A percentile compares a stretch with the other conserved stretches of the same genome.
Conservation (phyloP, 2,113 vertebrate species). For the Otocyon megalotis region DNA sequence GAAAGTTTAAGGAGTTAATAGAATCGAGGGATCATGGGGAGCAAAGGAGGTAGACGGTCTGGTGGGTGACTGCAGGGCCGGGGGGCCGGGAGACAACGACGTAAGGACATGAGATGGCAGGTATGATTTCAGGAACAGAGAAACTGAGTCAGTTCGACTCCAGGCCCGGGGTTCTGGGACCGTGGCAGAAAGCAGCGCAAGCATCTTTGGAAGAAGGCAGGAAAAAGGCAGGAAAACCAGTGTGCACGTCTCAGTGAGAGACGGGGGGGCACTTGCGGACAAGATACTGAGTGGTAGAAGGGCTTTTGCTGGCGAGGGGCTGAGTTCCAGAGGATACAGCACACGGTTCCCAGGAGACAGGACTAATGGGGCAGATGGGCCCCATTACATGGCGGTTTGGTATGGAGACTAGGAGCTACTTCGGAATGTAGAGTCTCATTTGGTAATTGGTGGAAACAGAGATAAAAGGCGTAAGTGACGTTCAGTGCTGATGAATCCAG, state of each 20-base stretch:
- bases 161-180: background rate
- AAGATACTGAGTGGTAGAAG: background rate
- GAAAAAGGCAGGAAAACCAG: background rate
- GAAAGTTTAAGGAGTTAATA: background rate
- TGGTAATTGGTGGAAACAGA: background rate
- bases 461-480: background rate
- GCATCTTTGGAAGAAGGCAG: background rate
- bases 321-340: background rate
- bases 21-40: background rate
- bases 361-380: background rate
- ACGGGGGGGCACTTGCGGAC: background rate
- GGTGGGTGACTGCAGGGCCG: background rate
- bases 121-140: background rate
- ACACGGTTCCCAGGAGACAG: background rate
- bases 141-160: background rate
- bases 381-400: background rate
- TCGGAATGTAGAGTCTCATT: background rate
- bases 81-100: background rate
- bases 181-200: background rate
- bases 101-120: background rate
- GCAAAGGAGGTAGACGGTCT: background rate
- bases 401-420: background rate
- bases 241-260: background rate
- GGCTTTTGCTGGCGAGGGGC: background rate
- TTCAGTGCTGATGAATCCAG: background rate